These are phyloP conservation scores for Leptopilina clavipes DNA, from an alignment of 1,140 invertebrate genomes.

Conservation along the genomic window DNA sequence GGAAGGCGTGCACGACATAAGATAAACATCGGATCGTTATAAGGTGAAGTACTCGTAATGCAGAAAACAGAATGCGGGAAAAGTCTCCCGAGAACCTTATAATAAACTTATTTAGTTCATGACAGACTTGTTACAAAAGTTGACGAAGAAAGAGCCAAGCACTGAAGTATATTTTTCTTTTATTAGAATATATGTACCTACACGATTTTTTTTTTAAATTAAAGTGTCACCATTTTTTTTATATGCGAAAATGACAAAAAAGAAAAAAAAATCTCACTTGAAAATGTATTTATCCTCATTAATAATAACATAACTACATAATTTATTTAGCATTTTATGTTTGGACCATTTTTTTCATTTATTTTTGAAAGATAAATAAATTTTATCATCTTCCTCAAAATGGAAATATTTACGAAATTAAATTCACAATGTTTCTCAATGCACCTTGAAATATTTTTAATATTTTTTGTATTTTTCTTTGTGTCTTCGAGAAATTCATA, in stretches of 20 bases:
- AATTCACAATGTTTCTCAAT: too few relatives aligned
- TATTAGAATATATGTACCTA: neutral
- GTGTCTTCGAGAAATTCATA: too few relatives aligned
- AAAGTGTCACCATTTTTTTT: neutral
- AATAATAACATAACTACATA: too few relatives aligned
- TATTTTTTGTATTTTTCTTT: too few relatives aligned
- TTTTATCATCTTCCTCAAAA: too few relatives aligned
- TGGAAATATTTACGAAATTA: too few relatives aligned
- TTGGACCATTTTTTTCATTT: too few relatives aligned
- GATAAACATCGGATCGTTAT: constrained; percentile 34
- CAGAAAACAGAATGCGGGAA: constrained; percentile 29
- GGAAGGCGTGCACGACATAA: constrained; percentile 30
- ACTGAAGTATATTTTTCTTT: neutral
- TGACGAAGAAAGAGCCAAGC: neutral
- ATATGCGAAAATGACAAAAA: neutral
- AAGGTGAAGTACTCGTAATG: constrained; percentile 27
- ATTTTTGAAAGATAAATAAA: too few relatives aligned
- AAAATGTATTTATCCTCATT: too few relatives aligned
- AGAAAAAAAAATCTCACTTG: too few relatives aligned
- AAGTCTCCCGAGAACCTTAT: constrained; percentile 21
- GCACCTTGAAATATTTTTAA: too few relatives aligned
- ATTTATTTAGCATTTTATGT: too few relatives aligned
- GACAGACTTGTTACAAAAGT: constrained; percentile 30
- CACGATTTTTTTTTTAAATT: neutral
- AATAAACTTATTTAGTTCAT: constrained; percentile 30